These are phyloP conservation scores for Andrena haemorrhoa DNA, from an alignment of 2,888 invertebrate genomes.

Conservation along the genomic window DNA sequence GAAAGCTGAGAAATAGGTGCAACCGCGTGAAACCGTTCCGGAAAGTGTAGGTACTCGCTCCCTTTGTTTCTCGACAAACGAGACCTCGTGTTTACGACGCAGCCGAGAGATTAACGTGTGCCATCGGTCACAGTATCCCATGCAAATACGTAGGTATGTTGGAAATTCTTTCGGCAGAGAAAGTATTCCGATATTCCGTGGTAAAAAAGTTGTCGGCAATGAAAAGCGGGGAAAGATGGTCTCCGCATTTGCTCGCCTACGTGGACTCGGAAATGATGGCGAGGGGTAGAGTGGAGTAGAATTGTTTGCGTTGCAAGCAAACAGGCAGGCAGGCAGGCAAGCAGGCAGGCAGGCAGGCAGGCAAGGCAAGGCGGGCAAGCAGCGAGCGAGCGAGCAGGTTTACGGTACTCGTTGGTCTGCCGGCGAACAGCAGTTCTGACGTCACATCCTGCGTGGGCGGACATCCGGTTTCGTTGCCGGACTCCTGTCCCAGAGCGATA, in stretches of 20 bases:
- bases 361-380: constrained; percentile 3
- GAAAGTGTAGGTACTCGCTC: neutral
- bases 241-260: neutral
- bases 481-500: constrained; percentile 81
- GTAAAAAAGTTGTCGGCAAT: neutral
- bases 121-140: neutral
- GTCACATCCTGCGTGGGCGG: constrained; percentile 84
- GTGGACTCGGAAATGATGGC: constrained; percentile 1
- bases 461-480: constrained; percentile 82
- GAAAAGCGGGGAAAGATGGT: neutral
- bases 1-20: constrained; percentile 57
- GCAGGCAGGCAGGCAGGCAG: constrained; percentile 1
- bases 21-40: neutral
- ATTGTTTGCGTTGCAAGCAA: constrained; percentile 71
- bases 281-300: constrained; percentile 23
- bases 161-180: neutral
- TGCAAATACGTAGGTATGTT: no score
- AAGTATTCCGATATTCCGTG: neutral
- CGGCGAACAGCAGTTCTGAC: constrained; percentile 76
- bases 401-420: constrained; percentile 67
- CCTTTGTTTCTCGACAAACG: constrained; percentile 42
- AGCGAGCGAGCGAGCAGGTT: constrained; percentile 62
- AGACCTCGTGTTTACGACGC: constrained; percentile 46
- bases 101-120: constrained; percentile 1
- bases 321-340: constrained; percentile 16